These are phyloP conservation scores for Strongylocentrotus purpuratus DNA, from an alignment of 35 echinoderm and acorn worm genomes.

Conservation along the genomic window DNA sequence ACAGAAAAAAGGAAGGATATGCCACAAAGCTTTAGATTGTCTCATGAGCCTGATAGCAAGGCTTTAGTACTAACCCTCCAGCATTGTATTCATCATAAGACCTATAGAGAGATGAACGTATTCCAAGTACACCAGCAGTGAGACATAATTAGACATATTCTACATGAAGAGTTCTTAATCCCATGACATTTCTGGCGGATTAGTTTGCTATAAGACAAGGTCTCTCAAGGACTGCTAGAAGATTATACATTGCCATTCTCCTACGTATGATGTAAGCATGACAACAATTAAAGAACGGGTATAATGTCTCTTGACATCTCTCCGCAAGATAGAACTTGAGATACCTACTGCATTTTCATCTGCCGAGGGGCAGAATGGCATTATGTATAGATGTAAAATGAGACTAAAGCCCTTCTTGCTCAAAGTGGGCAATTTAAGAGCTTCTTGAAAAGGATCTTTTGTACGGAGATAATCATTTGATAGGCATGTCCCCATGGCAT, in stretches of 20 bases:
- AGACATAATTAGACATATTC: background rate
- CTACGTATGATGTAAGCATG: background rate
- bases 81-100: background rate
- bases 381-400: background rate
- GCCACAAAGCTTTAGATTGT: no score
- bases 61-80: background rate
- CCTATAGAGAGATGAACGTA: background rate
- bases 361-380: background rate
- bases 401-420: background rate
- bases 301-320: background rate
- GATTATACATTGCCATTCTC: background rate
- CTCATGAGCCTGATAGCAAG: background rate
- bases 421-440: background rate
- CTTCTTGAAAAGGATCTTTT: background rate
- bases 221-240: background rate
- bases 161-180: background rate
- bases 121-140: background rate
- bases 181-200: background rate
- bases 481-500: background rate
- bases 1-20: no score
- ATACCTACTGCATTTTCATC: background rate
- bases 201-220: background rate
- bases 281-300: background rate
- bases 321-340: background rate
- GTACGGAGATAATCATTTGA: background rate